Conservation (phyloP, 2,797 vertebrate genomes). For the Silurus aristotelis region DNA sequence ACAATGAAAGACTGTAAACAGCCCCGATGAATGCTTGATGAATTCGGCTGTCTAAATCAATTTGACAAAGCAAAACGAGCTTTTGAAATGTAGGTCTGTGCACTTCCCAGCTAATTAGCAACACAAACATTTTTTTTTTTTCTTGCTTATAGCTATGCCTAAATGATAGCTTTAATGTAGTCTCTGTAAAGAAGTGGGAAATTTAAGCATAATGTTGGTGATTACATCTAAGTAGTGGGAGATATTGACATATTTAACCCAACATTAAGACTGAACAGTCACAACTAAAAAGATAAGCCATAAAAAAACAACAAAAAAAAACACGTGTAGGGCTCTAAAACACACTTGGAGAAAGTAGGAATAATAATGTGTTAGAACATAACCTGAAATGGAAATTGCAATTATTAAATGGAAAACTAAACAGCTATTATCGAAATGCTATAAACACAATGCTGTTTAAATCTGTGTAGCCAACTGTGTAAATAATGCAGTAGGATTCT, state of each 20-base stretch:
- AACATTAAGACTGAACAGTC: constrained; percentile 4
- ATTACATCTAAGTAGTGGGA: not conserved
- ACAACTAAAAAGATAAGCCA: not conserved
- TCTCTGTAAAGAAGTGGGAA: not conserved
- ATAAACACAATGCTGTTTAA: constrained; percentile 47
- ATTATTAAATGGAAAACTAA: constrained; percentile 55
- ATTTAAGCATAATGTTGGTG: constrained; percentile 15
- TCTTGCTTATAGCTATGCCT: not conserved
- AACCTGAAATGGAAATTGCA: constrained; percentile 48
- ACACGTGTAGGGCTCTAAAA: too few species aligned
- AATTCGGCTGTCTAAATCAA: constrained; percentile 69
- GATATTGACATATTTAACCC: not conserved
- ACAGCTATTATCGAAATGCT: constrained; percentile 51
- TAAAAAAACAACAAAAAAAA: not conserved
- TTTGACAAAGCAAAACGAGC: constrained; percentile 59
- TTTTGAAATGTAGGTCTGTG: constrained; percentile 58
- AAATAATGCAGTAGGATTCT: constrained; percentile 1
- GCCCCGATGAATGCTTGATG: constrained; percentile 75
- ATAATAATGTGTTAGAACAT: constrained; percentile 60
- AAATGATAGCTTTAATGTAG: constrained; percentile 37
- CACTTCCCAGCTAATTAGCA: constrained; percentile 46
- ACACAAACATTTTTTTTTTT: constrained; percentile 25
- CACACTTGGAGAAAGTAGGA: constrained; percentile 10
- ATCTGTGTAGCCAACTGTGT: constrained; percentile 16
- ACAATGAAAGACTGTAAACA: constrained; percentile 76